Conservation (phyloP, 2,888 invertebrate species). For the Fabriciana adippe region DNA sequence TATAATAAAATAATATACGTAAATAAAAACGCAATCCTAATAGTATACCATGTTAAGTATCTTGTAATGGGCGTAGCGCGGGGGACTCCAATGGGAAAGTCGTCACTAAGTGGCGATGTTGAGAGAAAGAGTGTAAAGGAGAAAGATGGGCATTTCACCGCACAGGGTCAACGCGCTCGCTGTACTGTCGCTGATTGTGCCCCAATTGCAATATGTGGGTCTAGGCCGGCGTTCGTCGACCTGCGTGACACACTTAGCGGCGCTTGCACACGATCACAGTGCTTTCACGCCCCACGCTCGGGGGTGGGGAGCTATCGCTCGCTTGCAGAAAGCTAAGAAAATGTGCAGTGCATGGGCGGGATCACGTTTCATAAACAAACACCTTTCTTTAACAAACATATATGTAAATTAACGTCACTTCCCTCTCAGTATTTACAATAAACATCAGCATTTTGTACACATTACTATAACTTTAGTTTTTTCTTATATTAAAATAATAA, state of each 20-base stretch:
- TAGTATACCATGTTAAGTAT: too few species aligned
- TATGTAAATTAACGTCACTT: constrained; percentile 8
- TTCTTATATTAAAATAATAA: too few species aligned
- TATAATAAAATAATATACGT: too few species aligned
- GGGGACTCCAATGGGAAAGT: constrained; percentile 62
- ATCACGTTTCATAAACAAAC: constrained; percentile 37
- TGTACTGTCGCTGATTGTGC: constrained; percentile 82
- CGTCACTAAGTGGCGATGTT: constrained; percentile 57
- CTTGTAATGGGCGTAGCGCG: constrained; percentile 29
- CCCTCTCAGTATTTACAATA: not conserved
- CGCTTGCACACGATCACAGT: constrained; percentile 71
- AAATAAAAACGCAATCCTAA: too few species aligned
- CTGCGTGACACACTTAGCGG: constrained; percentile 77
- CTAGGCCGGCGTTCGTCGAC: constrained; percentile 83
- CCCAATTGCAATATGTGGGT: constrained; percentile 81
- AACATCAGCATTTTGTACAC: not conserved
- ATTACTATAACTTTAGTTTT: not conserved
- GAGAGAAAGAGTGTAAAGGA: constrained; percentile 80
- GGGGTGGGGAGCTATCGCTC: constrained; percentile 57
- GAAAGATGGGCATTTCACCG: constrained; percentile 81
- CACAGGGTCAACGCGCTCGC: constrained; percentile 77
- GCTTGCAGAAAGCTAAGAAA: constrained; percentile 73
- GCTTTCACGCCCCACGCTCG: constrained; percentile 73
- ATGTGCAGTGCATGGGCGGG: constrained; percentile 38
- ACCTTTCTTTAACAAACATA: constrained; percentile 24